Conservation (phyloP, 2,888 invertebrate genomes). For the Stenichneumon culpator region DNA sequence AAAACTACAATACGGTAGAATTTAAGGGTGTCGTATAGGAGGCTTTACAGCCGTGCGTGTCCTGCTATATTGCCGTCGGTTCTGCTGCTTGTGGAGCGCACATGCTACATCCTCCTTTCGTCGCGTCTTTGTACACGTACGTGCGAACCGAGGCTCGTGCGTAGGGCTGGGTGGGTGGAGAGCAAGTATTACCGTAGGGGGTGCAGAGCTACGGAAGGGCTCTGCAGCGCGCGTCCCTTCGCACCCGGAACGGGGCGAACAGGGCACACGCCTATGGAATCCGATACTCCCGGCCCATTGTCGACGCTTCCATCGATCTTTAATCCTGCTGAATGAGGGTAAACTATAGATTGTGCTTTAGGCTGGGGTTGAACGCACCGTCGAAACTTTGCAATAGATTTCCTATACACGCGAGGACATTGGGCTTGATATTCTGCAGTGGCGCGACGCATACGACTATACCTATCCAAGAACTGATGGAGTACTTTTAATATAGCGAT, state of each 20-base stretch:
- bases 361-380: conserved; percentile 24
- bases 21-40: conserved; percentile 68
- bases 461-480: not conserved
- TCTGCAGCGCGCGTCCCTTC: conserved; percentile 46
- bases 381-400: conserved; percentile 17
- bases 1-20: conserved; percentile 55
- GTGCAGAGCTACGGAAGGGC: conserved; percentile 23
- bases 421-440: not conserved
- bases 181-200: conserved; percentile 65
- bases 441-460: not conserved
- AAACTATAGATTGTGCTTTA: conserved; percentile 75
- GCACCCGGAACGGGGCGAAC: conserved; percentile 62
- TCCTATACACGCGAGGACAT: not conserved
- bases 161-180: conserved; percentile 25
- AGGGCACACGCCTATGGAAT: conserved; percentile 74
- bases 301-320: conserved; percentile 77
- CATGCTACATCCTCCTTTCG: conserved; percentile 30
- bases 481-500: not conserved
- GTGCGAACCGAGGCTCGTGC: conserved; percentile 48
- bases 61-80: conserved; percentile 15
- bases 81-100: conserved; percentile 18
- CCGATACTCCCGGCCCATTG: conserved; percentile 73
- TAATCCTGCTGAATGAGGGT: conserved; percentile 74
- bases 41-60: conserved; percentile 61
- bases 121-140: conserved; percentile 37